These are phyloP conservation scores for Ariopsis seemanni DNA, from an alignment of 2,113 vertebrate species.

Conservation along the genomic window DNA sequence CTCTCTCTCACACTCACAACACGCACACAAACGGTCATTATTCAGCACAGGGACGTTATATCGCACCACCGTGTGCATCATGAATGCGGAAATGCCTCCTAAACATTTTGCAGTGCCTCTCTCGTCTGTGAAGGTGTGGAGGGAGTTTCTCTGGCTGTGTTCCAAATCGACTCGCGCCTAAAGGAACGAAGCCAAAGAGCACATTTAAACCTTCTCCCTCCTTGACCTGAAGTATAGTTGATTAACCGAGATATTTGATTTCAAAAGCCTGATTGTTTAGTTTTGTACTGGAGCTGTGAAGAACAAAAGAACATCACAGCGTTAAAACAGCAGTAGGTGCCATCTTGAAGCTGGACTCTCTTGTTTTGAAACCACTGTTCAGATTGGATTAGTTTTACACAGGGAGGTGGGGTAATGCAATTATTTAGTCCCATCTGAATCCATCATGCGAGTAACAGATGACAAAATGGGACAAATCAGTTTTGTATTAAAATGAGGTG, in stretches of 20 bases:
- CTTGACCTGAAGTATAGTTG: background rate
- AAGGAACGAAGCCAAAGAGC: background rate
- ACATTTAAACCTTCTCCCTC: background rate
- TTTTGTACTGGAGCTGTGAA: background rate
- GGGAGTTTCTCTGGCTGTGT: background rate
- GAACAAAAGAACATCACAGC: background rate
- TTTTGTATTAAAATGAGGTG: background rate
- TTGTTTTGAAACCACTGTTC: background rate
- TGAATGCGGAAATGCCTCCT: slow-evolving; percentile 5
- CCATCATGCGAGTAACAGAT: background rate
- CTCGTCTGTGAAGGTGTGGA: background rate
- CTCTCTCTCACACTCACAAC: background rate
- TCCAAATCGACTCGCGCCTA: background rate
- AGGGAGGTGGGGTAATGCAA: background rate
- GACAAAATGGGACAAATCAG: background rate
- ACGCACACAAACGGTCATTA: slow-evolving; percentile 3
- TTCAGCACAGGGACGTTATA: slow-evolving; percentile 34
- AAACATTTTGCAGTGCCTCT: slow-evolving; percentile 12
- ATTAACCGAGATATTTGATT: background rate
- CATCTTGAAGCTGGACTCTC: background rate
- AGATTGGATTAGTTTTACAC: background rate
- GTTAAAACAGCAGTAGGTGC: background rate
- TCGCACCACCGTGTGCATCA: slow-evolving; percentile 4
- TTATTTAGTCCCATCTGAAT: background rate
- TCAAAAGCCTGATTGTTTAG: background rate